Evolutionary conservation across 2,888 invertebrate species (phyloP).

Genomic region (Trachelus tabidus): DNA sequence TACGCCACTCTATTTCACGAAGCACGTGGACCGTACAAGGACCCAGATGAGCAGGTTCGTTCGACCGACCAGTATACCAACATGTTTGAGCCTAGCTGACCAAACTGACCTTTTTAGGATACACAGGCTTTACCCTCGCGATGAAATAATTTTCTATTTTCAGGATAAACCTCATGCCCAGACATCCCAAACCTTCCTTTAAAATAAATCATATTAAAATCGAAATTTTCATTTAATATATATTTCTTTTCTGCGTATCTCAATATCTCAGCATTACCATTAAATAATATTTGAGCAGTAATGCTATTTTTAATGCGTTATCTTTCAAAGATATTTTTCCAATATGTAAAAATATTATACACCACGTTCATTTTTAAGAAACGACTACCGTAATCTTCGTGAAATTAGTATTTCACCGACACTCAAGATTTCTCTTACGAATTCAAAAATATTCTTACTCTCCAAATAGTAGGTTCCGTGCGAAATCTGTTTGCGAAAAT

Average conservation of each 20-base stretch:
- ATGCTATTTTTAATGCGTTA: too few species aligned
- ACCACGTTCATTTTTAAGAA: not conserved
- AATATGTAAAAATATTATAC: not conserved
- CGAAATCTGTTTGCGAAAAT: not conserved
- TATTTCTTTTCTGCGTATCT: not conserved
- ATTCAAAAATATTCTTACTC: too few species aligned
- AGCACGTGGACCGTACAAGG: conserved; percentile 5
- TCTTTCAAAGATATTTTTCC: too few species aligned
- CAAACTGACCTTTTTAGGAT: not conserved
- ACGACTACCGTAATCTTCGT: not conserved
- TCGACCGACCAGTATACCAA: conserved; percentile 4
- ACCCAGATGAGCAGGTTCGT: not conserved
- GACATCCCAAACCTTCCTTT: not conserved
- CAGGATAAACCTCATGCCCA: not conserved
- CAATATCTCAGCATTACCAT: too few species aligned
- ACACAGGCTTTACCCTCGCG: not conserved
- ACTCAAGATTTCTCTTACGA: too few species aligned
- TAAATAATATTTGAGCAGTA: too few species aligned
- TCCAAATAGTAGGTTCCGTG: too few species aligned
- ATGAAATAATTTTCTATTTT: not conserved
- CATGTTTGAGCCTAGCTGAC: not conserved
- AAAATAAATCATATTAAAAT: not conserved
- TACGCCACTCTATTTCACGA: conserved; percentile 27
- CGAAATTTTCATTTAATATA: not conserved
- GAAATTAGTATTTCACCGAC: not conserved